Evolutionary conservation across 2,113 vertebrate genomes (phyloP).

Genomic region (Nibea coibor): DNA sequence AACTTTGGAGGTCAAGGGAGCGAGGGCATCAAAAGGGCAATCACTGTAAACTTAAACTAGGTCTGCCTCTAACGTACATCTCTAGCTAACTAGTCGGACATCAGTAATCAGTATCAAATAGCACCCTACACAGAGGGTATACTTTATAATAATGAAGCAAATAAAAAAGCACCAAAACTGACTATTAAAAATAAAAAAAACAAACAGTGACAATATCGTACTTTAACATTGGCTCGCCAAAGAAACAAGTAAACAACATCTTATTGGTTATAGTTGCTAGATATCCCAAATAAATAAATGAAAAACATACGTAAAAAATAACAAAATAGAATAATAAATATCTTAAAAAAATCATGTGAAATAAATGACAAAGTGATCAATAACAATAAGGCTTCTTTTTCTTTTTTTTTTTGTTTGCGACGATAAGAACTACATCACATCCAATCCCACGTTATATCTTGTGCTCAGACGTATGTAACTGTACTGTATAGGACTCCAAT

Average conservation of each 20-base stretch:
- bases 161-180: conserved; percentile 78
- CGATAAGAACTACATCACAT: conserved; percentile 79
- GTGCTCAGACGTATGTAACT: conserved; percentile 79
- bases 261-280: conserved; percentile 77
- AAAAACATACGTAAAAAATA: conserved; percentile 75
- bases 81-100: conserved; percentile 80
- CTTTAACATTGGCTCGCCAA: conserved; percentile 78
- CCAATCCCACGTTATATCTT: conserved; percentile 78
- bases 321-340: conserved; percentile 83
- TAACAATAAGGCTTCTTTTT: conserved; percentile 84
- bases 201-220: conserved; percentile 73
- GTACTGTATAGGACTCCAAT: conserved; percentile 73
- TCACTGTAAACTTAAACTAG: conserved; percentile 78
- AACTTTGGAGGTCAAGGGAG: conserved; percentile 28
- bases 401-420: conserved; percentile 58
- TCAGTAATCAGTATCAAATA: conserved; percentile 83
- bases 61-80: conserved; percentile 75
- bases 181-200: conserved; percentile 69
- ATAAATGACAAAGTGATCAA: conserved; percentile 80
- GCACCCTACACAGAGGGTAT: conserved; percentile 80
- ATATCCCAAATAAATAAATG: conserved; percentile 73
- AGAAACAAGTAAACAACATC: conserved; percentile 74
- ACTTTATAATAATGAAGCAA: conserved; percentile 75
- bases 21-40: conserved; percentile 40
- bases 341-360: conserved; percentile 75